phyloP scores from a whole-genome alignment of 2,797 vertebrate genomes.

The Taeniopygia guttata region DNA sequence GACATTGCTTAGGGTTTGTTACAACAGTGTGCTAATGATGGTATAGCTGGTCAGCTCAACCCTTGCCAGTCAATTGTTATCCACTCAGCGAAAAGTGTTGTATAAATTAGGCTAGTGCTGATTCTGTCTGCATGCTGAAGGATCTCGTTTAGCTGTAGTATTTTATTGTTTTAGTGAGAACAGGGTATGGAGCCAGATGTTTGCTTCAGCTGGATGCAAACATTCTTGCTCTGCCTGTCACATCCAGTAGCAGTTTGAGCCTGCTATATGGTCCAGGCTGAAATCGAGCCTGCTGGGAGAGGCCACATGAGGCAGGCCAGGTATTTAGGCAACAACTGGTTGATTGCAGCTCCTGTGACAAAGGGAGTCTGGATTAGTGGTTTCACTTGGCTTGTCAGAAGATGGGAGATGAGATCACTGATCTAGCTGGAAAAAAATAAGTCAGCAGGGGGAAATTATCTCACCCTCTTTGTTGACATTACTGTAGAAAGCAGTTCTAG shows the following conservation, averaged over 20 bases:
- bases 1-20: neutral
- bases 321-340: slow-evolving; percentile 3
- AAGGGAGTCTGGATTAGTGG: slow-evolving; percentile 11
- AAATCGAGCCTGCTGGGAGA: neutral
- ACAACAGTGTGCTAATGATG: neutral
- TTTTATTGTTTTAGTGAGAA: neutral
- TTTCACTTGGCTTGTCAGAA: slow-evolving; percentile 46
- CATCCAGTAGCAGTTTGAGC: neutral
- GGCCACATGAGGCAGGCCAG: neutral
- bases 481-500: slow-evolving; percentile 19
- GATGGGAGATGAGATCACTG: slow-evolving; percentile 35
- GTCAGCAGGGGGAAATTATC: slow-evolving; percentile 59
- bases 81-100: neutral
- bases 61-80: neutral
- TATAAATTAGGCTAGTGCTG: neutral
- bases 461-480: slow-evolving; percentile 58
- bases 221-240: neutral
- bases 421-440: slow-evolving; percentile 61
- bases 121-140: neutral
- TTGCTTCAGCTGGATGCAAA: neutral
- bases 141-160: neutral
- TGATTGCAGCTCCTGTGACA: neutral
- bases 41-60: neutral
- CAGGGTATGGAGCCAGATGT: neutral
- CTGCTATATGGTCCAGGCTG: neutral